phyloP scores from a whole-genome alignment of 2,888 invertebrate genomes.

The Watsonalla binaria region DNA sequence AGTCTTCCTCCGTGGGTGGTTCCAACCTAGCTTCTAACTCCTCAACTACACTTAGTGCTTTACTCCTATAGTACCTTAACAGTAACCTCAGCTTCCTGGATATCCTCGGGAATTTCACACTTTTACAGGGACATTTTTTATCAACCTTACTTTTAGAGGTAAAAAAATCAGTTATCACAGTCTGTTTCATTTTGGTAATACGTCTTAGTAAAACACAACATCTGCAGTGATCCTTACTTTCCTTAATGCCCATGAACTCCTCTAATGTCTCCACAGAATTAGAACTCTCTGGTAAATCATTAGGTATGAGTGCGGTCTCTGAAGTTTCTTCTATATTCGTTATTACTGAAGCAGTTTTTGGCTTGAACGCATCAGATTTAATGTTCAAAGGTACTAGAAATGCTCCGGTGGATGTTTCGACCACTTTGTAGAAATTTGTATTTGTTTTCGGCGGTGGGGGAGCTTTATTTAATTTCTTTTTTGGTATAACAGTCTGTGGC shows the following conservation, averaged over 20 bases:
- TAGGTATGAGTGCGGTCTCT: neutral
- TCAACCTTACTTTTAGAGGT: slow-evolving; percentile 15
- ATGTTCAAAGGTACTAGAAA: slow-evolving; percentile 37
- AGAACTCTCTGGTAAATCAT: neutral
- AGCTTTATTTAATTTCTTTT: neutral
- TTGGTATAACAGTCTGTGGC: neutral
- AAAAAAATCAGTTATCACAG: slow-evolving; percentile 54
- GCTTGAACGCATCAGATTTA: slow-evolving; percentile 26
- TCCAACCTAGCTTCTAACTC: slow-evolving; percentile 29
- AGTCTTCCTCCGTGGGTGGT: slow-evolving; percentile 3
- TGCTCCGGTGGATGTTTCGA: slow-evolving; percentile 38
- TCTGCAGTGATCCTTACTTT: slow-evolving; percentile 38
- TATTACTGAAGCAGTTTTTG: slow-evolving; percentile 24
- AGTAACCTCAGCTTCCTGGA: slow-evolving; percentile 51
- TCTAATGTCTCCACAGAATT: neutral
- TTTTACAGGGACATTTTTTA: slow-evolving; percentile 42
- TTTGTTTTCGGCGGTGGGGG: neutral
- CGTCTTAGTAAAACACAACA: slow-evolving; percentile 51
- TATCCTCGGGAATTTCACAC: slow-evolving; percentile 37
- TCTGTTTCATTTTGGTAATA: slow-evolving; percentile 42
- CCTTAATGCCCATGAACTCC: neutral
- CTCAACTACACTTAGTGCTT: slow-evolving; percentile 24
- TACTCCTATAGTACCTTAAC: slow-evolving; percentile 36
- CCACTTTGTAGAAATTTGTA: slow-evolving; percentile 30
- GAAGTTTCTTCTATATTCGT: slow-evolving; percentile 15